Conservation (phyloP, 1,140 invertebrate genomes). For the Apis florea region DNA sequence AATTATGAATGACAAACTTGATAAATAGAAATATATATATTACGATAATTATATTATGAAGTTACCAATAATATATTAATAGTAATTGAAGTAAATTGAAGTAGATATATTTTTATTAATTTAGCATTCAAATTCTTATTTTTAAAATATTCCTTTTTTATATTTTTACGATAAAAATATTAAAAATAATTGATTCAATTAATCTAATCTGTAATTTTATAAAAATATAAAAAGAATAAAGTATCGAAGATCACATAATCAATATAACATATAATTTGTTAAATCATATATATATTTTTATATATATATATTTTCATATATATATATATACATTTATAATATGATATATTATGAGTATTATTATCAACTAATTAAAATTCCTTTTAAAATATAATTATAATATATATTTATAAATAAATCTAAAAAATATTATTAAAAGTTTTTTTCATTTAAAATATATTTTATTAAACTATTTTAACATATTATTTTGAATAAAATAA, state of each 20-base stretch:
- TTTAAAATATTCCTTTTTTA: neutral
- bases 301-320: no score
- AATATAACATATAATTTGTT: neutral
- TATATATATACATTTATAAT: no score
- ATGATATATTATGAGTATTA: no score
- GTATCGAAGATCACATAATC: neutral
- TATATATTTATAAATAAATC: no score
- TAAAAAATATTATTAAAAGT: no score
- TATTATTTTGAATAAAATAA: neutral
- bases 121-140: neutral
- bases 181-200: neutral
- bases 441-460: no score
- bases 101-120: neutral
- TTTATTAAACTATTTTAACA: no score
- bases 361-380: neutral
- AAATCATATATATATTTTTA: neutral
- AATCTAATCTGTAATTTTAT: no score
- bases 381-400: neutral
- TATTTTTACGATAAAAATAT: neutral
- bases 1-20: slow-evolving; percentile 1
- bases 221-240: no score
- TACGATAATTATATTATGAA: neutral
- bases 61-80: neutral
- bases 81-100: neutral
- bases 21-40: neutral